Evolutionary conservation across 2,797 vertebrate species (phyloP), one percentile per base, ranked within the genome.

Genomic region (Malacoctenus gilli): DNA sequence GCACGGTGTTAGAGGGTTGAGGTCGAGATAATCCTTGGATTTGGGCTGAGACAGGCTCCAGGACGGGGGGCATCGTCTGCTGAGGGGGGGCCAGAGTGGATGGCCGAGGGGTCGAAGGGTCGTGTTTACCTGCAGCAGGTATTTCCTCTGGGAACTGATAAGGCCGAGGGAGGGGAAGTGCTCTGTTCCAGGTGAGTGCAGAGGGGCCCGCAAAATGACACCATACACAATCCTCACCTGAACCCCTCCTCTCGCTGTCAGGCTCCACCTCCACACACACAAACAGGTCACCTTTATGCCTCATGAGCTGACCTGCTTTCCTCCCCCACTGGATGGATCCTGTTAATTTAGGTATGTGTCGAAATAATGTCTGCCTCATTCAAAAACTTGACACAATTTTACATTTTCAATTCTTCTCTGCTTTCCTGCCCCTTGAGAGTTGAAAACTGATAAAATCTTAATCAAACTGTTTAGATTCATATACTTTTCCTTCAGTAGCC

Each of bases 81-180:
- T 67, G 59, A 71, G 67, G 71, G 59, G 0, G 31, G 52, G 56
- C 43, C 65, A 71, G 54, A 62, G 77, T 42, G 68, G 87, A 89
- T 82, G 87, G 82, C 80, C 62, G 38, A 65, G 78, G 72, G 92
- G 91, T 92, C 85, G 67, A 42, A 53, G 86, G 95, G 95, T 98
- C 93, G 89, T 97, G 95, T 97, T 97, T 95, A 97, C 95, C 94
- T 93, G 91, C 77, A 86, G 86, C 93, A 94, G 95, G 95, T 93
- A 98, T 95, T 97, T 98, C 95, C 95, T 95, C 93, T 91, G 89
- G 89, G 88, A 87, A 84, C 90, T 94, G 95, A 97, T 97, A 97
- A 97, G 95, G 92, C 92, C 88, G 81, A 77, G 87, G 86, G 87
- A 95, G 89, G 92, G 95, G 95, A 98, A 97, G 94, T 92, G 89